Percentiles rank a stretch among this genome's conserved stretches.
Evolutionary conservation across 2,888 invertebrate species (phyloP).

Genomic region (Dicyrtomina minuta): DNA sequence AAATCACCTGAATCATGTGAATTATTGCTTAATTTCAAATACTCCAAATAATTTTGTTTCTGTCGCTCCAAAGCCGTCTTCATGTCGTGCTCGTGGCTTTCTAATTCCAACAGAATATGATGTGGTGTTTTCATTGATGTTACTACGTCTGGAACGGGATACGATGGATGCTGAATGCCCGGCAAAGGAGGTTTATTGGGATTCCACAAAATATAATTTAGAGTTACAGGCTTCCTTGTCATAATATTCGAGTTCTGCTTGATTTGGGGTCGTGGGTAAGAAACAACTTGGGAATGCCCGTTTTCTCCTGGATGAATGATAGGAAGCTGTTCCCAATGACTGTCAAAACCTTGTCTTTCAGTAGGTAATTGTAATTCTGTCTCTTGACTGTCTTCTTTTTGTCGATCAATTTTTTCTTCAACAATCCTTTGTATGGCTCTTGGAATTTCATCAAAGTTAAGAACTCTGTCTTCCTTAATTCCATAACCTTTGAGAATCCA

Average conservation of each 20-base stretch:
- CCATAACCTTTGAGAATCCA: slow-evolving; percentile 41
- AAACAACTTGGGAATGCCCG: neutral
- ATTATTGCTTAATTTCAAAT: neutral
- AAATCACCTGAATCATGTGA: neutral
- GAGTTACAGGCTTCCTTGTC: neutral
- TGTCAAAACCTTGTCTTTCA: neutral
- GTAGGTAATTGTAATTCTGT: neutral
- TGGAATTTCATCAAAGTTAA: slow-evolving; percentile 47
- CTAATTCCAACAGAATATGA: neutral
- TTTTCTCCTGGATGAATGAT: neutral
- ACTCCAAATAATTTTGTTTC: slow-evolving; percentile 2
- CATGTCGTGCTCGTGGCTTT: neutral
- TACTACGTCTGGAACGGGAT: no score
- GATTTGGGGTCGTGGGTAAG: no score
- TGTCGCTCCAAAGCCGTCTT: neutral
- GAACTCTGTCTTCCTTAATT: slow-evolving; percentile 36
- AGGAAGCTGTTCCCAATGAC: slow-evolving; percentile 3
- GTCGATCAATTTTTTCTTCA: neutral
- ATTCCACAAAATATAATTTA: slow-evolving; percentile 20
- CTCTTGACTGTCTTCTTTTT: neutral
- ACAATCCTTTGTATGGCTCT: slow-evolving; percentile 35
- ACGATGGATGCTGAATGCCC: no score
- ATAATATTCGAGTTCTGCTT: no score
- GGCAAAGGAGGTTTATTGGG: neutral
- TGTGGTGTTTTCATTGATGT: neutral